Evolutionary conservation across 2,888 invertebrate genomes (phyloP).

Genomic region (Agonopterix subpropinquella): DNA sequence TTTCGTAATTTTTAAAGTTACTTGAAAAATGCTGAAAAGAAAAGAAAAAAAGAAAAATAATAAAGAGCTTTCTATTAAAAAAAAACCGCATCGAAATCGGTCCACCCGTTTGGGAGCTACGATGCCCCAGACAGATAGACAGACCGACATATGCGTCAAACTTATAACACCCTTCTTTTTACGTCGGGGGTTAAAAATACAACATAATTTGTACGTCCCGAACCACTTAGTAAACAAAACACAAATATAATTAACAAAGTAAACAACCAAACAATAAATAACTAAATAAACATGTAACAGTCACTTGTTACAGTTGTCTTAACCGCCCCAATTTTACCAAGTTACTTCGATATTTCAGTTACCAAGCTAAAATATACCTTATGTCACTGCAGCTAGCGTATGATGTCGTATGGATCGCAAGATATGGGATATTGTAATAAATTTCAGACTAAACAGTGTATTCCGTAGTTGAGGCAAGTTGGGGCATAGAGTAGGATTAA

Average conservation of each 20-base stretch:
- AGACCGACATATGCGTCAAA: too few species aligned
- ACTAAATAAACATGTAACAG: not conserved
- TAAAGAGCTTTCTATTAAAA: too few species aligned
- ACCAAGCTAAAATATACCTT: not conserved
- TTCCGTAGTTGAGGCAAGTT: constrained; percentile 19
- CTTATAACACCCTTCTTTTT: too few species aligned
- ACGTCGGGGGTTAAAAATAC: too few species aligned
- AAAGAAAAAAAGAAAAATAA: too few species aligned
- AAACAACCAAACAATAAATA: not conserved
- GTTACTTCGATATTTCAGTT: not conserved
- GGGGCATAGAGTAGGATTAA: constrained; percentile 16
- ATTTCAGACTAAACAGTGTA: constrained; percentile 40
- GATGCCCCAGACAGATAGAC: too few species aligned
- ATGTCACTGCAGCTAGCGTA: not conserved
- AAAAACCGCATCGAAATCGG: too few species aligned
- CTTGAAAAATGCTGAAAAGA: too few species aligned
- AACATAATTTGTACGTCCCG: too few species aligned
- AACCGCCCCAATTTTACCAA: constrained; percentile 5
- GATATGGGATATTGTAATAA: constrained; percentile 28
- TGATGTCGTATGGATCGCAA: not conserved
- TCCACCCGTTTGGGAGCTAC: too few species aligned
- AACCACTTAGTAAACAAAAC: not conserved
- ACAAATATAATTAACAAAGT: not conserved
- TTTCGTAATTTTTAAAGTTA: too few species aligned
- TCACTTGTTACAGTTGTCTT: not conserved